These are phyloP conservation scores for Dolichopus griseipennis DNA, from an alignment of 2,888 invertebrate species.

Conservation along the genomic window DNA sequence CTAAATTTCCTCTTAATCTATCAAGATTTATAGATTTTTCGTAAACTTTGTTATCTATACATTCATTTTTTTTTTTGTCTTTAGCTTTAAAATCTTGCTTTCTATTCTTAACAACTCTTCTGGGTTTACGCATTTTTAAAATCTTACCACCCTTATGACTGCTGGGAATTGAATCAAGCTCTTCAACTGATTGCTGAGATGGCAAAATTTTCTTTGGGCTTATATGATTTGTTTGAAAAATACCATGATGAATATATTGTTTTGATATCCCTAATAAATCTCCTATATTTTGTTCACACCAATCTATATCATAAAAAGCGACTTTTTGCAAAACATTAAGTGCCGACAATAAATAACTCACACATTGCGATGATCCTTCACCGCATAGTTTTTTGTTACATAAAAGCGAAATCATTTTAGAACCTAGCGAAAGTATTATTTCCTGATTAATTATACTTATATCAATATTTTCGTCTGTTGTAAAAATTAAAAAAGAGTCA, in stretches of 20 bases:
- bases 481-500: slow-evolving; percentile 21
- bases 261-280: slow-evolving; percentile 52
- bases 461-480: slow-evolving; percentile 15
- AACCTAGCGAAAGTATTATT: slow-evolving; percentile 18
- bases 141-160: slow-evolving; percentile 55
- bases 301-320: slow-evolving; percentile 30
- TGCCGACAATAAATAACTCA: slow-evolving; percentile 22
- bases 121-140: slow-evolving; percentile 32
- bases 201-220: slow-evolving; percentile 49
- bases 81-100: slow-evolving; percentile 21
- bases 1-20: slow-evolving; percentile 15
- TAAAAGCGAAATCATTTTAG: slow-evolving; percentile 20
- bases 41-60: slow-evolving; percentile 10
- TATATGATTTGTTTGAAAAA: slow-evolving; percentile 33
- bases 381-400: slow-evolving; percentile 21
- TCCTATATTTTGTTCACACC: slow-evolving; percentile 39
- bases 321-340: slow-evolving; percentile 32
- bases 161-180: slow-evolving; percentile 30
- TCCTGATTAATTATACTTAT: background rate
- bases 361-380: slow-evolving; percentile 19
- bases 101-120: slow-evolving; percentile 28
- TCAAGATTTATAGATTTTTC: background rate
- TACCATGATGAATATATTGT: slow-evolving; percentile 48
- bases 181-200: slow-evolving; percentile 52
- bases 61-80: slow-evolving; percentile 15